Evolutionary conservation across 2,113 vertebrate species (phyloP).

Genomic region (Actenoides lindsayi): DNA sequence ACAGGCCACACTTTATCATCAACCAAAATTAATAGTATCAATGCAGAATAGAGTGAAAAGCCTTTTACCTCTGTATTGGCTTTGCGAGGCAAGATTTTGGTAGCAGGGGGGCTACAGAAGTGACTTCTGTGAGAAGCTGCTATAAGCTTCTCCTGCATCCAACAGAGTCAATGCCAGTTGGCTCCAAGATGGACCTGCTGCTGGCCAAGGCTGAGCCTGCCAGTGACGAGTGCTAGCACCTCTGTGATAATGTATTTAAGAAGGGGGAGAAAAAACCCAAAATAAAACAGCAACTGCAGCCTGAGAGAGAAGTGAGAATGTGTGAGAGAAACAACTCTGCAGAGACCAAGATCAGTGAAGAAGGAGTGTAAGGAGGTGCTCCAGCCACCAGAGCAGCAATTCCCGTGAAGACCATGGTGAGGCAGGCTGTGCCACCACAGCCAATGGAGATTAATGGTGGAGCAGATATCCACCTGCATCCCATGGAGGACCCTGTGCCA

Average conservation of each 20-base stretch:
- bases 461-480: too few species aligned
- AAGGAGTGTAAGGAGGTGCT: neutral
- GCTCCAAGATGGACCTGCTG: neutral
- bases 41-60: neutral
- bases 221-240: neutral
- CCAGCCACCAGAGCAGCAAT: neutral
- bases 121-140: neutral
- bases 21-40: neutral
- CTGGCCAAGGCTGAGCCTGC: neutral
- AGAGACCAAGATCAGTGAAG: neutral
- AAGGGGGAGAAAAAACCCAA: neutral
- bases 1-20: neutral
- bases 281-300: neutral
- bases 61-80: neutral
- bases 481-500: too few species aligned
- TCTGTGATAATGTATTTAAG: neutral
- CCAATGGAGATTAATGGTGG: too few species aligned
- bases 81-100: neutral
- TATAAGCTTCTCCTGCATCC: neutral
- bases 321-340: neutral
- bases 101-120: too few species aligned
- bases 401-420: neutral
- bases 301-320: neutral
- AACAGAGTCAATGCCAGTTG: too few species aligned
- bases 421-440: neutral